These are phyloP conservation scores for Paratrypauchen microcephalus DNA, from an alignment of 2,797 vertebrate species.

Conservation along the genomic window DNA sequence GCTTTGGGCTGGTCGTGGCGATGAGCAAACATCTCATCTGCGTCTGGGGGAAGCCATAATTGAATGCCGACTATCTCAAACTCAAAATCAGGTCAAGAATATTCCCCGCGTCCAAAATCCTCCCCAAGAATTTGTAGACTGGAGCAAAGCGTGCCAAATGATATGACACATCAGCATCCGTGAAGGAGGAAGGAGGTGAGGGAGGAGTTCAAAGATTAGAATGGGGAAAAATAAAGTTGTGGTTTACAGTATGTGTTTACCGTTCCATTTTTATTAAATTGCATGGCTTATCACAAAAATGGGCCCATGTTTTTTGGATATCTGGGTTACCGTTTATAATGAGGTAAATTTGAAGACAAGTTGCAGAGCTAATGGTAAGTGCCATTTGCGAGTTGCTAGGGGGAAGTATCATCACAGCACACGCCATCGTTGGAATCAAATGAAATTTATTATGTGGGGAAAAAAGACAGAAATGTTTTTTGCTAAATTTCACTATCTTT, in stretches of 20 bases:
- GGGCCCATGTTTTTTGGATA: neutral
- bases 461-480: too few species aligned
- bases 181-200: slow-evolving; percentile 4
- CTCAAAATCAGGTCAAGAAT: slow-evolving; percentile 40
- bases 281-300: slow-evolving; percentile 6
- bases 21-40: slow-evolving; percentile 26
- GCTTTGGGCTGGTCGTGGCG: slow-evolving; percentile 19
- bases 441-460: too few species aligned
- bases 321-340: neutral
- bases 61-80: slow-evolving; percentile 23
- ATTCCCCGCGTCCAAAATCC: slow-evolving; percentile 16
- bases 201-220: slow-evolving; percentile 12
- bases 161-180: slow-evolving; percentile 23
- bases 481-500: too few species aligned
- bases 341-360: neutral
- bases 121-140: slow-evolving; percentile 1
- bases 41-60: slow-evolving; percentile 27
- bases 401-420: neutral
- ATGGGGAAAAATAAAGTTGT: slow-evolving; percentile 1
- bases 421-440: too few species aligned
- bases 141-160: slow-evolving; percentile 9
- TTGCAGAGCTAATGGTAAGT: neutral
- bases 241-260: slow-evolving; percentile 13
- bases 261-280: neutral
- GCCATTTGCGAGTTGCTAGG: neutral